Evolutionary conservation across 2,888 invertebrate genomes (phyloP), one percentile per base, ranked within the genome.

Genomic region (Eudiplozoon nipponicum): DNA sequence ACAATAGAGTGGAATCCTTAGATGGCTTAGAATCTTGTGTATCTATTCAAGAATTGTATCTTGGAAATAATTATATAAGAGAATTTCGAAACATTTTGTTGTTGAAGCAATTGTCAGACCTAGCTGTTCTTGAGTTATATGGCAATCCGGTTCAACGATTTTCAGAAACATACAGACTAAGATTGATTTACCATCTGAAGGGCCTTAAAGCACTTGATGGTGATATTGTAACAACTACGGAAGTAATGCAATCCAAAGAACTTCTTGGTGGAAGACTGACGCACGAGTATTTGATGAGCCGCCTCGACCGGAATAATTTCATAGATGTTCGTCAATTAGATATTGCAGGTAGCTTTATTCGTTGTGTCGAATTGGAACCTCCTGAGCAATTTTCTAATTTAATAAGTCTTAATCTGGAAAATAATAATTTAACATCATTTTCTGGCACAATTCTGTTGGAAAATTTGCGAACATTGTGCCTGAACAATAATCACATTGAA

Each of bases 401-500:
- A 19, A 46, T 54, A 44, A 57, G 57, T 48, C 48, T 58, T 7
- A 59, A 59, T 43, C 43, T 59, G 29, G 58, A 59, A 45, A 51
- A 57, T 48, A 59, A 59, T 47, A 54, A 54, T 40, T 47, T 59
- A 40, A 55, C 54, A 7, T 54, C 54, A 3, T 54, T 58, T 44
- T 51, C 52, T 46, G 57, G 59, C 3, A 47, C 58, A n/a, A 49
- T 54, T 34, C 46, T 53, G 44, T 47, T 59, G 18, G 49, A 51
- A 23, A 56, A 55, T 45, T 48, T 58, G 37, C 50, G 53, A 50
- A 55, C 57, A 21, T 47, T 59, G 34, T 58, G 59, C 47, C 47
- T 59, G 36, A 59, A 59, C 44, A 51, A 58, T 47, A 59, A 59
- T 48, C 54, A 53, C 43, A 51, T 59, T 17, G 57, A 59, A 46